phyloP scores from a whole-genome alignment of 1,140 invertebrate genomes.

The Drosophila ambigua region DNA sequence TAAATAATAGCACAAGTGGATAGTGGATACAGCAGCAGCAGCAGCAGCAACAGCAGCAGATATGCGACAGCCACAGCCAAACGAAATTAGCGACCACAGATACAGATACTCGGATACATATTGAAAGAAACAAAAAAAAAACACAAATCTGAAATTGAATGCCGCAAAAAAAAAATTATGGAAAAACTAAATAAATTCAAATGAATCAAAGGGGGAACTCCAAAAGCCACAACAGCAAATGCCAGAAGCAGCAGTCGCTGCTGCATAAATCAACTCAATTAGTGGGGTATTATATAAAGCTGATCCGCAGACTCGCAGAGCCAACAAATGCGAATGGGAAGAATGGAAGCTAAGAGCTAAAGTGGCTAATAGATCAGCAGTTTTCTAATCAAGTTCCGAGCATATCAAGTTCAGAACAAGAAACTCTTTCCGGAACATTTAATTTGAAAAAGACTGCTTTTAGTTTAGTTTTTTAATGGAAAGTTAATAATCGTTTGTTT shows the following conservation, averaged over 20 bases:
- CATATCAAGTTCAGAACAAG: too few relatives aligned
- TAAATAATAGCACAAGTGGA: constrained; percentile 75
- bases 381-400: too few relatives aligned
- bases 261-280: constrained; percentile 82
- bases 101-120: constrained; percentile 15
- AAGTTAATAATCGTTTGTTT: too few relatives aligned
- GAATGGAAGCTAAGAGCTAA: constrained; percentile 15
- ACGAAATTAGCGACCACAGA: constrained; percentile 61
- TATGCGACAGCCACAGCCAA: constrained; percentile 46
- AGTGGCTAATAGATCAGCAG: too few relatives aligned
- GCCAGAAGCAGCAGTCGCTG: constrained; percentile 36
- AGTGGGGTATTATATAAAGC: constrained; percentile 66
- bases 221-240: constrained; percentile 8
- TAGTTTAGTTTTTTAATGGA: too few relatives aligned
- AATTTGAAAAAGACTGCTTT: too few relatives aligned
- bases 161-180: constrained; percentile 52
- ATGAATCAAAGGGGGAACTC: constrained; percentile 61
- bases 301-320: constrained; percentile 35
- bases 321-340: not conserved
- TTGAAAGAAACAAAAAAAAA: constrained; percentile 13
- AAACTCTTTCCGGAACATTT: too few relatives aligned
- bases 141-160: constrained; percentile 63
- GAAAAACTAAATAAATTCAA: constrained; percentile 72
- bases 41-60: constrained; percentile 3
- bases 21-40: constrained; percentile 56